Percentiles rank a stretch among this genome's conserved stretches.
Conservation (phyloP, 2,797 vertebrate genomes). For the Manis javanica region DNA sequence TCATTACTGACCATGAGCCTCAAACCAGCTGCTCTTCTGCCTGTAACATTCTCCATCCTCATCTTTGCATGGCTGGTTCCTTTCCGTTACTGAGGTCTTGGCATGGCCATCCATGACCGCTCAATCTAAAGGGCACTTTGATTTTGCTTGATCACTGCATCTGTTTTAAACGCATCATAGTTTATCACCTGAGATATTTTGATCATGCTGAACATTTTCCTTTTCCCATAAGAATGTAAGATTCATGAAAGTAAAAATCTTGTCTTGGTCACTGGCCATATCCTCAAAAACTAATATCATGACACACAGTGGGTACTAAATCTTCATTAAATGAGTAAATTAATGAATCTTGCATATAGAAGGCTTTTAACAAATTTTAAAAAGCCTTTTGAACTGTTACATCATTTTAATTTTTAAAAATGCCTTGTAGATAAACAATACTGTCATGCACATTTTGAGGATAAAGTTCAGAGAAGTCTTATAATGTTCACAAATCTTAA, state of each 20-base stretch:
- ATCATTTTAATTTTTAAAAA: not conserved
- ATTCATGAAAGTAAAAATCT: not conserved
- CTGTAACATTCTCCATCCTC: not conserved
- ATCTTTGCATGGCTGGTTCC: not conserved
- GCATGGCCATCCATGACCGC: not conserved
- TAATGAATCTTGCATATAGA: not conserved
- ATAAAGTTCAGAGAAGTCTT: not conserved
- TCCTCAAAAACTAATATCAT: not conserved
- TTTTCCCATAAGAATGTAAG: not conserved
- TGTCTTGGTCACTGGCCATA: not conserved
- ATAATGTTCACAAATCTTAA: not conserved
- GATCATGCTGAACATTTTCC: not conserved
- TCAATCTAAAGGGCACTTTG: not conserved
- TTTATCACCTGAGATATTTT: not conserved
- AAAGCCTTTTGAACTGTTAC: not conserved
- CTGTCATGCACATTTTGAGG: not conserved
- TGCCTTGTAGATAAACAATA: not conserved
- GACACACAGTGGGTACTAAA: not conserved
- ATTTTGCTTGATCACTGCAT: not conserved
- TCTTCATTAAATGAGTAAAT: not conserved
- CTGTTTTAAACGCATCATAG: not conserved
- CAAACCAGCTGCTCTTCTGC: not conserved
- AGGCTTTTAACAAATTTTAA: not conserved
- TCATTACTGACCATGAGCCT: not conserved
- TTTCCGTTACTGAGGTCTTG: not conserved